Conservation (phyloP, 2,797 vertebrate species). For the Ptychobarbus kaznakovi region DNA sequence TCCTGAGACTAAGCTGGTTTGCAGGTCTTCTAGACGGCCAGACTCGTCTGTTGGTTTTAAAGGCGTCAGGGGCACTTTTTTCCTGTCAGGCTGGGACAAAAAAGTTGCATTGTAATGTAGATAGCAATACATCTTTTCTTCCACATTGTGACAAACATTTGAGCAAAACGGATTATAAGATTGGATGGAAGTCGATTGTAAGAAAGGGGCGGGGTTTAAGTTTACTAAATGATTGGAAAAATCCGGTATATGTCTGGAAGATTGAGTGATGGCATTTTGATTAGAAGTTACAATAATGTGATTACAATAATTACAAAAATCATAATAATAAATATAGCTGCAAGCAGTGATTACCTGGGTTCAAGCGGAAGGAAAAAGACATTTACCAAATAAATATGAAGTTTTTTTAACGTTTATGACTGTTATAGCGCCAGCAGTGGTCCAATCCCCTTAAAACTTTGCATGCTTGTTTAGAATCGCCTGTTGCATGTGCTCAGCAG, state of each 20-base stretch:
- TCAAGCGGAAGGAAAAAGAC: not conserved
- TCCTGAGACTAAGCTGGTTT: not conserved
- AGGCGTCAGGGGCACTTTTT: not conserved
- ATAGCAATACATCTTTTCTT: not conserved
- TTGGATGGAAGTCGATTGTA: not conserved
- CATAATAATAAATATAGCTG: not conserved
- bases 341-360: not conserved
- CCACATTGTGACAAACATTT: not conserved
- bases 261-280: not conserved
- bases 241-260: not conserved
- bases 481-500: too few species aligned
- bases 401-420: not conserved
- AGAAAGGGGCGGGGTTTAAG: not conserved
- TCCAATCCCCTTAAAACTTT: not conserved
- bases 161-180: not conserved
- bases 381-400: not conserved
- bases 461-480: too few species aligned
- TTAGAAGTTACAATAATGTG: not conserved
- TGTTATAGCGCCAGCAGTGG: not conserved
- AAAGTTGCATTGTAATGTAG: not conserved
- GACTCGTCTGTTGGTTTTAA: not conserved
- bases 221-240: not conserved
- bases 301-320: not conserved
- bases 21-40: not conserved
- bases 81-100: not conserved